Base-by-base conservation (phyloP, 2,888 invertebrate genomes). In the Perdita meconis region DNA sequence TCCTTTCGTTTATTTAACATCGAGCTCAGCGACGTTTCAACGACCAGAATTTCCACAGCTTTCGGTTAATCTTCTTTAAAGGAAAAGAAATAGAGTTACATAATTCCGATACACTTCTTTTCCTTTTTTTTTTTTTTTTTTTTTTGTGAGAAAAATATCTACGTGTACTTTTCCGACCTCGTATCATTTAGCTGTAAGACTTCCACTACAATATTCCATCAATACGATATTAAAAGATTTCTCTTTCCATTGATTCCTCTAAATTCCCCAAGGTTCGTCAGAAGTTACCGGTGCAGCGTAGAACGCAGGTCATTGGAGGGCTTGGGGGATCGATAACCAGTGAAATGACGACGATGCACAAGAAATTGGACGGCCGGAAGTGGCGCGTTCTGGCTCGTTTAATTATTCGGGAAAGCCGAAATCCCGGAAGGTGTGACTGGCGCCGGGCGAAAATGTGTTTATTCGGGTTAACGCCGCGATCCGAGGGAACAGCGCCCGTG, bases 341-440 rank as follows among this genome's bases (percentile, higher is more conserved):
- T 40, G 55, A 60, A 71, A 67, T 67, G 51, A 40, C 16, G 24
- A 16, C 50, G 50, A 40, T 36, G 42, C 56, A 53, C 66, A 69
- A 10, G 69, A 76, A 76, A 77, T 70, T 70, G 59, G 34, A n/a
- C 59, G 40, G 26, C 42, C 70, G 71, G 70, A 76, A 59, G 38
- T 38, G 22, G 38, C 50, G 63, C 19, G 66, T 51, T 61, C 60
- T 61, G 74, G 78, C 64, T 67, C 53, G 79, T 83, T 84, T 80
- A 85, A 82, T 84, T 84, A 82, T 78, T 78, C 80, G 82, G 68
- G 63, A 74, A 69, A 73, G 78, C 72, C 70, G 59, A 82, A 84
- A 84, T 84, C 80, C 80, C 85, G 82, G 78, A 80, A 84, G 84
- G 84, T 84, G 84, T 85, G 85, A 84, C 74, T 57, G 80, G 74